Evolutionary conservation across 2,888 invertebrate species (phyloP).

Genomic region (Tillus elongatus): DNA sequence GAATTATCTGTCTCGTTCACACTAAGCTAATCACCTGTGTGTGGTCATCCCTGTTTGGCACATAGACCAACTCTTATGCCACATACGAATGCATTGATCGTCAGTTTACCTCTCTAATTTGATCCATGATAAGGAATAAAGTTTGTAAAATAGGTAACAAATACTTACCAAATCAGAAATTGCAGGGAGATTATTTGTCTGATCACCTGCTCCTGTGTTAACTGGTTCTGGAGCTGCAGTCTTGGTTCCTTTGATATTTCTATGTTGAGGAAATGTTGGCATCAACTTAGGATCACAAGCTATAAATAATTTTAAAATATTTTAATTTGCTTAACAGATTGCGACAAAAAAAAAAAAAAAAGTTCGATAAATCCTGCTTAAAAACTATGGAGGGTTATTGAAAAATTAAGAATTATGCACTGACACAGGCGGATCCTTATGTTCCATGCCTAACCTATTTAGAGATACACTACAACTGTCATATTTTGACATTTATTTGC

Average conservation of each 20-base stretch:
- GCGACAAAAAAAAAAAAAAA: background rate
- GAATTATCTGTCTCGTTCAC: no score
- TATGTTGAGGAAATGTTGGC: constrained; percentile 96
- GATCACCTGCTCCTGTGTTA: constrained; percentile 57
- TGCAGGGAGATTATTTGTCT: constrained; percentile 66
- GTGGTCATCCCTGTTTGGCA: no score
- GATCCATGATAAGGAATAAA: constrained; percentile 8
- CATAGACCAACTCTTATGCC: no score
- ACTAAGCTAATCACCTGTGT: no score
- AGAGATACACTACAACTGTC: no score
- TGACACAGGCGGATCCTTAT: no score
- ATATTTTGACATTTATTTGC: no score
- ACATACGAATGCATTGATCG: no score
- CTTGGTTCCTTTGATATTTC: constrained; percentile 62
- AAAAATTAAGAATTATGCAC: background rate
- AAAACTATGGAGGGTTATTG: background rate
- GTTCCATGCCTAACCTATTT: no score
- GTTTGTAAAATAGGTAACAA: constrained; percentile 15
- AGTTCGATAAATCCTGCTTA: no score
- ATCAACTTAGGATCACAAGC: constrained; percentile 95
- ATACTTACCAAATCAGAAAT: constrained; percentile 64
- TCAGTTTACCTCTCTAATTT: background rate
- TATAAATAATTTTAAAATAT: constrained; percentile 35
- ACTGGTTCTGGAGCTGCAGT: constrained; percentile 37
- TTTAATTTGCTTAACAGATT: no score